Percentiles rank a stretch among this genome's conserved stretches.
Conservation (phyloP, 2,888 invertebrate species). For the Busseola fusca region DNA sequence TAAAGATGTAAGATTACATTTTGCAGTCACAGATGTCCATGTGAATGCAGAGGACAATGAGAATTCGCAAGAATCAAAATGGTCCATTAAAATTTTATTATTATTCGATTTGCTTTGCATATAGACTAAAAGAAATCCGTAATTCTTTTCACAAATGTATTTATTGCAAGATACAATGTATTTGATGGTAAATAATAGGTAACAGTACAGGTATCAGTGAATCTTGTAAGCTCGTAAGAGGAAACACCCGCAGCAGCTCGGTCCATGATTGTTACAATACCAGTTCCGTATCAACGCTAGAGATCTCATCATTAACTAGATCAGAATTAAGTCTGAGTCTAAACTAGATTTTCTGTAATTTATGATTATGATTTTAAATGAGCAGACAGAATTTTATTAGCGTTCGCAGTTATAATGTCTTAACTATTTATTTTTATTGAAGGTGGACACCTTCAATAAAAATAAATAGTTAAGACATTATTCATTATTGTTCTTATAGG, state of each 20-base stretch:
- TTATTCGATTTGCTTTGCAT: constrained; percentile 19
- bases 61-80: constrained; percentile 33
- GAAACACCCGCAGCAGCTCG: constrained; percentile 43
- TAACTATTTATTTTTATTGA: neutral
- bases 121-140: neutral
- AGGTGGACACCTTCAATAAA: no score
- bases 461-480: no score
- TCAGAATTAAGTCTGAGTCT: constrained; percentile 38
- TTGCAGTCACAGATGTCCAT: constrained; percentile 62
- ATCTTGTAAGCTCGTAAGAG: constrained; percentile 44
- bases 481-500: no score
- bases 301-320: constrained; percentile 52
- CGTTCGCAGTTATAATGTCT: neutral
- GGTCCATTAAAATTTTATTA: constrained; percentile 17
- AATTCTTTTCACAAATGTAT: neutral
- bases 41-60: constrained; percentile 38
- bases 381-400: neutral
- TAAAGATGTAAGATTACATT: constrained; percentile 67
- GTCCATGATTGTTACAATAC: constrained; percentile 50
- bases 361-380: constrained; percentile 35
- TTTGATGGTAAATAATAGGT: constrained; percentile 36
- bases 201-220: constrained; percentile 38
- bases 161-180: constrained; percentile 9
- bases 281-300: constrained; percentile 45
- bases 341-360: constrained; percentile 50